Evolutionary conservation across 1,140 invertebrate genomes (phyloP), one percentile per base, ranked within the genome.

Genomic region (Drosophila auraria): DNA sequence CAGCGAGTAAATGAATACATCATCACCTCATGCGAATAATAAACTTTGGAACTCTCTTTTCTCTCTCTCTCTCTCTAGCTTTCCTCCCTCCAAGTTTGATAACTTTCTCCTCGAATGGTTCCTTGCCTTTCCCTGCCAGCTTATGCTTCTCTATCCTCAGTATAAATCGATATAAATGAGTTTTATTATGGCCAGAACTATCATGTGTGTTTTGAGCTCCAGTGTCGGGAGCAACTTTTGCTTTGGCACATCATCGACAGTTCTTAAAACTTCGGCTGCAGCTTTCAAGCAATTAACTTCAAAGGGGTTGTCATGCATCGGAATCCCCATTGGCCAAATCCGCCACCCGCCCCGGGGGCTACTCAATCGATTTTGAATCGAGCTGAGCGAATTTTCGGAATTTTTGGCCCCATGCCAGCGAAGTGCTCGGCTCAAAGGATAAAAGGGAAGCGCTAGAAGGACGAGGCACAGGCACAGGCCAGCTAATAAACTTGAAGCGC

Each of bases 401-500:
- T 83, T 79, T 82, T 66, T 54, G 65, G 78, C 74, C 25, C 27
- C 14, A 38, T 64, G 77, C 71, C 81, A 66, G 58, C 23, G n/a
- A 25, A 33, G 25, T 23, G 54, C 51, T 5, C 30, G 51, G 54
- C 63, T 65, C 25, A 68, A 69, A 49, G 17, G 63, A 40, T 57
- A 14, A 44, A 20, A 20, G 33, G 47, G 12, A 27, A 38, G 56
- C 5, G 36, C 20, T 2, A 25, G 20, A n/a, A 9, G 49, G 14
- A 25, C 47, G 47, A n/a, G 27, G 54, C 17, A 30, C 23, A 5
- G 36, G 54, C 15, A 27, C 17, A 17, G n/a, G 40, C n/a, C 23
- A 33, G 73, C 79, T 87, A 86, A 82, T 86, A 87, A 60, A 86
- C 75, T 79, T 75, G 49, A 63, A 82, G 78, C 74, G 45, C 45